Evolutionary conservation across 2,888 invertebrate species (phyloP).

Genomic region (Cerastoderma edule): DNA sequence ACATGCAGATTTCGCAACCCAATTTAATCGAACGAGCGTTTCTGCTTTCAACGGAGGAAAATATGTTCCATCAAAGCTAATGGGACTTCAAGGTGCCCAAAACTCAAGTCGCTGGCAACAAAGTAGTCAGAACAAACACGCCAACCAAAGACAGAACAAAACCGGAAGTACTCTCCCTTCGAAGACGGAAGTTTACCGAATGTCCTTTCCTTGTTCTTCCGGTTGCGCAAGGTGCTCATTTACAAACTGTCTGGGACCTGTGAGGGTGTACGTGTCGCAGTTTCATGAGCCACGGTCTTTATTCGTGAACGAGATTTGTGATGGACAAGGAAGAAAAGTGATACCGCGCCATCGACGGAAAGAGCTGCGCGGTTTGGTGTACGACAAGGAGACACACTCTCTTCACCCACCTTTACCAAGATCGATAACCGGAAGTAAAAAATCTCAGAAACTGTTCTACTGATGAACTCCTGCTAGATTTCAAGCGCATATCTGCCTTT

Average conservation of each 20-base stretch:
- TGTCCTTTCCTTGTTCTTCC: constrained; percentile 49
- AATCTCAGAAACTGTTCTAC: constrained; percentile 24
- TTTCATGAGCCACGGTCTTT: constrained; percentile 36
- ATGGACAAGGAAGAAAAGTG: constrained; percentile 50
- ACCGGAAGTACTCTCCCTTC: constrained; percentile 7
- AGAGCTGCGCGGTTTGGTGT: constrained; percentile 57
- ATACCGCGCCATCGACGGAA: constrained; percentile 46
- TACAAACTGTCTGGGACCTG: constrained; percentile 52
- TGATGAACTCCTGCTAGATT: not conserved
- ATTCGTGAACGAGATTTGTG: constrained; percentile 42
- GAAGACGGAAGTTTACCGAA: constrained; percentile 41
- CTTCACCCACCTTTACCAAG: constrained; percentile 51
- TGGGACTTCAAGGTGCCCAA: too few species aligned
- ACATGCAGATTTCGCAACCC: not conserved
- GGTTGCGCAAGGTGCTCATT: constrained; percentile 58
- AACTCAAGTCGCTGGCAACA: not conserved
- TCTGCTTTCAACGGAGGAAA: not conserved
- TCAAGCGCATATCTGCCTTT: too few species aligned
- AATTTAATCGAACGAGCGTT: not conserved
- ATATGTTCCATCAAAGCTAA: not conserved
- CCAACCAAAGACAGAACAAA: not conserved
- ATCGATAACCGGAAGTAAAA: constrained; percentile 23
- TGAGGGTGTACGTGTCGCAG: constrained; percentile 51
- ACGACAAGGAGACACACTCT: constrained; percentile 53
- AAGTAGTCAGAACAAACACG: not conserved